Evolutionary conservation across 2,888 invertebrate species (phyloP).

Genomic region (Diarsia brunnea): DNA sequence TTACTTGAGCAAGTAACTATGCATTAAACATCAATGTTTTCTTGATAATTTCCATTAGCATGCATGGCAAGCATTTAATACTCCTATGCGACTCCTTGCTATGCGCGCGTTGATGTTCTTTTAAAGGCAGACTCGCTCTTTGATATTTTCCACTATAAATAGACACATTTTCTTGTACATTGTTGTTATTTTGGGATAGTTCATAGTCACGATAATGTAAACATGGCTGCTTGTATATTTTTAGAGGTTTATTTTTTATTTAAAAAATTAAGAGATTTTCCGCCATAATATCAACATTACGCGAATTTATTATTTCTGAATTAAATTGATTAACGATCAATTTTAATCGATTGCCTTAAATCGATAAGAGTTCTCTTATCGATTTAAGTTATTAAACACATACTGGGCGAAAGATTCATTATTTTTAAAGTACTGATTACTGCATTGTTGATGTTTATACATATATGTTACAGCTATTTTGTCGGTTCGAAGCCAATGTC

Average conservation of each 20-base stretch:
- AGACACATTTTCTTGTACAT: not conserved
- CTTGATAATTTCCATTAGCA: slow-evolving; percentile 47
- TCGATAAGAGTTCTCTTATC: not conserved
- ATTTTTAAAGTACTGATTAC: slow-evolving; percentile 1
- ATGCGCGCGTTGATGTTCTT: slow-evolving; percentile 83
- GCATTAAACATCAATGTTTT: slow-evolving; percentile 34
- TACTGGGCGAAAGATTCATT: too few relatives aligned
- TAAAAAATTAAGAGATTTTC: not conserved
- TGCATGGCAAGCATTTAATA: slow-evolving; percentile 29
- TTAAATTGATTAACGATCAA: not conserved
- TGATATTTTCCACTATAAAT: not conserved
- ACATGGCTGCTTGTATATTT: not conserved
- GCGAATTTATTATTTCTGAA: not conserved
- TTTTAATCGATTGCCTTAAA: not conserved
- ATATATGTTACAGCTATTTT: slow-evolving; percentile 7
- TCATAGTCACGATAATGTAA: not conserved
- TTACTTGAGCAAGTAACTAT: slow-evolving; percentile 19
- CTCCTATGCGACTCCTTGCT: slow-evolving; percentile 42
- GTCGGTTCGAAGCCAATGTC: not conserved
- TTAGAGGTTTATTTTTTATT: not conserved
- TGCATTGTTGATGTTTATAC: not conserved
- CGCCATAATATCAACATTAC: not conserved
- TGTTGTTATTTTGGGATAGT: not conserved
- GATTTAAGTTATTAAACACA: too few relatives aligned
- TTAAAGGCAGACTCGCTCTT: slow-evolving; percentile 43